Conservation (phyloP, 2,888 invertebrate genomes). For the Therioaphis trifolii region DNA sequence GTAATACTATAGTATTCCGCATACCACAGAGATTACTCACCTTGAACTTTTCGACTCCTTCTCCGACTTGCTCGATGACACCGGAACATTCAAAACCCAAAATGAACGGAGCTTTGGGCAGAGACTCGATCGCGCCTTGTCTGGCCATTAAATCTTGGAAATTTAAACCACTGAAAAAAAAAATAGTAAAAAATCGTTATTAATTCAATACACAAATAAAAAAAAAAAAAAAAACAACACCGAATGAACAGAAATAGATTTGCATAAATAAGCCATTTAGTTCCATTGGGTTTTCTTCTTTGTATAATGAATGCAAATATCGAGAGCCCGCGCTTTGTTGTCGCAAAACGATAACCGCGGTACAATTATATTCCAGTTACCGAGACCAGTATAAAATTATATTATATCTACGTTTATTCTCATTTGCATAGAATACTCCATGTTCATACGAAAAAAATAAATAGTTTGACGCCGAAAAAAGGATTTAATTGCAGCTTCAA, state of each 20-base stretch:
- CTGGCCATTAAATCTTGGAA: conserved; percentile 91
- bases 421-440: neutral
- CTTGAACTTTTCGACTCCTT: conserved; percentile 82
- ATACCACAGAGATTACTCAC: conserved; percentile 69
- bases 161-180: conserved; percentile 80
- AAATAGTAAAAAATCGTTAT: neutral
- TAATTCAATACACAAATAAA: neutral
- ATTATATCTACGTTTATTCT: neutral
- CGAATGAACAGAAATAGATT: neutral
- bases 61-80: conserved; percentile 81
- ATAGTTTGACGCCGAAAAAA: neutral
- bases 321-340: neutral
- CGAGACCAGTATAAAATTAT: neutral
- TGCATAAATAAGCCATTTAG: conserved; percentile 18
- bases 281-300: neutral
- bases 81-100: conserved; percentile 91
- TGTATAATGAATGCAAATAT: neutral
- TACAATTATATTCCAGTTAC: neutral
- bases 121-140: conserved; percentile 86
- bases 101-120: conserved; percentile 89
- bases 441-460: neutral
- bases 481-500: no score
- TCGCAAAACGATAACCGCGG: neutral
- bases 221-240: neutral
- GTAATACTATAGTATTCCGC: no score